phyloP scores from a whole-genome alignment of 2,113 vertebrate genomes.

The Eurystomus gularis region DNA sequence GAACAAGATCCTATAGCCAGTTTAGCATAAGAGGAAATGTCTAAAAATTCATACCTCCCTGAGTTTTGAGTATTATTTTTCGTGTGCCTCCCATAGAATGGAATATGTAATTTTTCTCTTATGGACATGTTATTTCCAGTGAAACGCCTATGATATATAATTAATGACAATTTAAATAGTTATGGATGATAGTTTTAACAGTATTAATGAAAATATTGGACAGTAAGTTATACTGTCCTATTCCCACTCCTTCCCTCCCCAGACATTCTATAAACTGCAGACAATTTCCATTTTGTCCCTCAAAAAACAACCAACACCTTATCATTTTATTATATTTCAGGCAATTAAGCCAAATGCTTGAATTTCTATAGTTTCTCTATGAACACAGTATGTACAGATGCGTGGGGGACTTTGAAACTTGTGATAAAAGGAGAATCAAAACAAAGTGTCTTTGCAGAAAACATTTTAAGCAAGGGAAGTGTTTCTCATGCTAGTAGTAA shows the following conservation, averaged over 20 bases:
- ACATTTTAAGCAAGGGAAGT: neutral
- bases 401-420: neutral
- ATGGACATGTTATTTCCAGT: constrained; percentile 78
- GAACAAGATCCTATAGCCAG: constrained; percentile 76
- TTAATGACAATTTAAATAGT: constrained; percentile 77
- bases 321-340: neutral
- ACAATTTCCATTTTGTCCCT: constrained; percentile 28
- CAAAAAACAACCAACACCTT: constrained; percentile 6
- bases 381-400: constrained; percentile 1
- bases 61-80: constrained; percentile 79
- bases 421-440: neutral
- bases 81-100: constrained; percentile 77
- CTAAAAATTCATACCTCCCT: constrained; percentile 79
- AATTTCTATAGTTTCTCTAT: neutral
- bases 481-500: neutral
- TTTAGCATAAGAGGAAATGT: constrained; percentile 78
- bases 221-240: constrained; percentile 62
- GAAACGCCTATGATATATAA: constrained; percentile 78
- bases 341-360: constrained; percentile 43
- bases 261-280: constrained; percentile 48
- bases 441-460: neutral
- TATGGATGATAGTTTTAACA: constrained; percentile 72
- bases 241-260: constrained; percentile 71
- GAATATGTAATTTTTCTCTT: constrained; percentile 78
- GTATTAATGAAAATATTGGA: constrained; percentile 70